Evolutionary conservation across 2,797 vertebrate species (phyloP), one percentile per base, ranked within the genome.

Genomic region (Tragopan temminckii): DNA sequence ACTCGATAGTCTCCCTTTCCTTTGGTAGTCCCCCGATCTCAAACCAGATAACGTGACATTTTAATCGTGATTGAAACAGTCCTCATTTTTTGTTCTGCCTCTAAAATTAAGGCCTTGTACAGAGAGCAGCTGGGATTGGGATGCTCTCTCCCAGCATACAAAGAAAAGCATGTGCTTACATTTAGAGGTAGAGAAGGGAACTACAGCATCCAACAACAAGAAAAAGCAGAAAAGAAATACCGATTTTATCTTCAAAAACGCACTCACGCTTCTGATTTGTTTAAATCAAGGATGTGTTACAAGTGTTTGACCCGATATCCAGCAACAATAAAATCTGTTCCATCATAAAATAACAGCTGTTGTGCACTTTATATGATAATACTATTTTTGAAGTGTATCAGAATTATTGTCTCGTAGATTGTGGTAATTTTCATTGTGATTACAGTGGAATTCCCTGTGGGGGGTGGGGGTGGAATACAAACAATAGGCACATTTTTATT

Each of bases 261-360:
- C 82, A 66, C 88, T 92, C 52, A 33, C 55, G 67, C 20, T 90
- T 84, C 89, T 70, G 24, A 63, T 87, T 92, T 94, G 80, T 86
- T 92, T 77, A 80, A 95, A 94, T 48, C 69, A 85, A 85, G 88
- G 92, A 70, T 18, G 89, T 61, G 93, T 80, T 91, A 74, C 81
- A 88, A 93, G 92, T 23, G 1, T 84, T 84, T 96, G 92, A 95
- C 93, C 93, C 93, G 33, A 61, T 33, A 94, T 79, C 90, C 87
- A 94, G 80, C 62, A 93, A 95, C 80, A 92, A 93, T 95, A 93
- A 96, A 94, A 89, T 85, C 74, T 72, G 82, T 88, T 93, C 90
- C 66, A 63, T 78, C 81, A 67, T 38, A 86, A 90, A 91, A 95
- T 78, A 90, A 72, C 93, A 93, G 81, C 93, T 96, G 85, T 76